These are phyloP conservation scores for Mallotus villosus DNA, from an alignment of 2,797 vertebrate species.

Conservation along the genomic window DNA sequence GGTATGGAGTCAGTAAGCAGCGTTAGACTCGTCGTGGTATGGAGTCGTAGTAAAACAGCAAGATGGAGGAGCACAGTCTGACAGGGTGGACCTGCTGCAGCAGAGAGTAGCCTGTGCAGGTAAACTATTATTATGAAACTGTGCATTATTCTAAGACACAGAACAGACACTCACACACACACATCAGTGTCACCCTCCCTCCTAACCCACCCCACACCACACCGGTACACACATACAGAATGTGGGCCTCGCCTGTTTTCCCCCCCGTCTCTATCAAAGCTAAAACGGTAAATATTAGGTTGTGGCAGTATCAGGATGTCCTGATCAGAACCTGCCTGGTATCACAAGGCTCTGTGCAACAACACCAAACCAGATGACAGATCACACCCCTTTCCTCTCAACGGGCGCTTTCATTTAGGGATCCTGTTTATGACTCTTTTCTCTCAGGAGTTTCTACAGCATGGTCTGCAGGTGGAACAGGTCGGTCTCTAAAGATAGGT, in stretches of 20 bases:
- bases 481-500: constrained; percentile 10
- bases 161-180: constrained; percentile 9
- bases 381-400: background rate
- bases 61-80: too few species aligned
- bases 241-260: background rate
- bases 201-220: background rate
- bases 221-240: background rate
- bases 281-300: too few species aligned
- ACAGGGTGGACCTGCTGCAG: too few species aligned
- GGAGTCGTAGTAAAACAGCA: too few species aligned
- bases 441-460: constrained; percentile 5
- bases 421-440: too few species aligned
- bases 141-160: background rate
- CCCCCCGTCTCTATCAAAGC: too few species aligned
- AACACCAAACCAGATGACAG: background rate
- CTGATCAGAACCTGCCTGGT: too few species aligned
- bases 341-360: too few species aligned
- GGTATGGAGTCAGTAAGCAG: too few species aligned
- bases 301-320: too few species aligned
- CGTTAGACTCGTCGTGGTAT: too few species aligned
- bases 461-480: background rate
- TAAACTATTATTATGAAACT: background rate
- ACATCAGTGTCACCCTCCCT: constrained; percentile 5
- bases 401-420: too few species aligned
- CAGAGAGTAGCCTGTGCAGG: background rate